Percentiles rank a stretch among this genome's conserved stretches.
phyloP scores from a whole-genome alignment of 2,888 invertebrate species.

The Cerceris ruficornis region DNA sequence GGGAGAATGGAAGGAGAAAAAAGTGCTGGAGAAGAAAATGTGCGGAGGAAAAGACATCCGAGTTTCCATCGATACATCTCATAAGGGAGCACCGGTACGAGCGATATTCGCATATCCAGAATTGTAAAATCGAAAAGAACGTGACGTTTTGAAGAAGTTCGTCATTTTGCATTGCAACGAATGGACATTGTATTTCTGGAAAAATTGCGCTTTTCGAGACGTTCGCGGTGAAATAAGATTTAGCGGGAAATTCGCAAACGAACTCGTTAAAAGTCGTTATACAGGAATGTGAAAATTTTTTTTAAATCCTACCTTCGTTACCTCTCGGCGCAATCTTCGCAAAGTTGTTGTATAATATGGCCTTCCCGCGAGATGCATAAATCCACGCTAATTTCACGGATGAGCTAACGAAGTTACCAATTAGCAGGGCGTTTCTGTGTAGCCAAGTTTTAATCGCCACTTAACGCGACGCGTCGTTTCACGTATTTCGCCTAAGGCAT shows the following conservation, averaged over 20 bases:
- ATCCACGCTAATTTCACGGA: conserved; percentile 34
- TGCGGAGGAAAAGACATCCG: conserved; percentile 27
- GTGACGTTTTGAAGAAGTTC: neutral
- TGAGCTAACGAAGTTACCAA: conserved; percentile 36
- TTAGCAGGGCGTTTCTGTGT: conserved; percentile 23
- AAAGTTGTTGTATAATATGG: conserved; percentile 23
- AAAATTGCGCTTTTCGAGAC: neutral
- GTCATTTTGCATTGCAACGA: conserved; percentile 12
- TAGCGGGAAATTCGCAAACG: neutral
- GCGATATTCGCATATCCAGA: conserved; percentile 21
- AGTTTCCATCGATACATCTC: conserved; percentile 5
- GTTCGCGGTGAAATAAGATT: neutral
- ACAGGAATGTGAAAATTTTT: too few relatives aligned
- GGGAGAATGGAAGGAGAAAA: too few relatives aligned
- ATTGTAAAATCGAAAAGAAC: conserved; percentile 27
- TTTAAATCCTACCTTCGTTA: neutral
- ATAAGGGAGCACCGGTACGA: conserved; percentile 20
- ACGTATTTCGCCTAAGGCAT: neutral
- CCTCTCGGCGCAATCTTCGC: conserved; percentile 2
- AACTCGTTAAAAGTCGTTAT: too few relatives aligned
- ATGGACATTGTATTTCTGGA: conserved; percentile 8
- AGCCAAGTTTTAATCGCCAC: conserved; percentile 44
- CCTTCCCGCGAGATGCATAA: conserved; percentile 22
- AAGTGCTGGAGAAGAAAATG: too few relatives aligned
- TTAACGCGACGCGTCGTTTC: conserved; percentile 8